phyloP scores from a whole-genome alignment of 2,888 invertebrate genomes.

The Drosophila quinaria region DNA sequence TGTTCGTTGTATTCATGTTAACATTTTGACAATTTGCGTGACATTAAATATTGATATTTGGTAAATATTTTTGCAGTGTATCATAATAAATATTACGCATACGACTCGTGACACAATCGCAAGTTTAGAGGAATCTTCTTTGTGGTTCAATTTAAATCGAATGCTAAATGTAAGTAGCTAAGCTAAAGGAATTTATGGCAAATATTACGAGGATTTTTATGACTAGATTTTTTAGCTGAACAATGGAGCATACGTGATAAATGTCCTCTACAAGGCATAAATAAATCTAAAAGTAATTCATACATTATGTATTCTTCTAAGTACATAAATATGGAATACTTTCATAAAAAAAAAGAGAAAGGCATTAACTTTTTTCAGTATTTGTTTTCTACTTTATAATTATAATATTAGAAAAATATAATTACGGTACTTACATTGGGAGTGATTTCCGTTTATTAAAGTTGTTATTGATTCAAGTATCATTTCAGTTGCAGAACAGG shows the following conservation, averaged over 20 bases:
- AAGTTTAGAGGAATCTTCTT: background rate
- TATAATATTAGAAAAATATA: constrained; percentile 3
- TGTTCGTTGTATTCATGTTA: constrained; percentile 58
- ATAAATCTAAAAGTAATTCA: constrained; percentile 5
- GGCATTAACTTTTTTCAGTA: background rate
- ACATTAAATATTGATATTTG: constrained; percentile 73
- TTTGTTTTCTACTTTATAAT: background rate
- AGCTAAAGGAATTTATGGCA: background rate
- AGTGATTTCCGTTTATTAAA: constrained; percentile 30
- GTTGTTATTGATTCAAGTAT: constrained; percentile 5
- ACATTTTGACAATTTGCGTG: constrained; percentile 67
- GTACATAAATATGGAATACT: background rate
- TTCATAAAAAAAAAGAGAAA: background rate
- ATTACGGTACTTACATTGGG: constrained; percentile 57
- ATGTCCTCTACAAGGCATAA: background rate
- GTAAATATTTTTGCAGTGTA: constrained; percentile 56
- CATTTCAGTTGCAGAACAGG: constrained; percentile 17
- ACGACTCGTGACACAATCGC: constrained; percentile 6
- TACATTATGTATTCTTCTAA: background rate
- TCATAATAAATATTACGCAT: constrained; percentile 26
- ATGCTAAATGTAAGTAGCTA: background rate
- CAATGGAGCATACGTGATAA: constrained; percentile 71
- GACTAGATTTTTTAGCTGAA: constrained; percentile 24
- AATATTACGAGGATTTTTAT: constrained; percentile 3
- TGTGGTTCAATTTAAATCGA: background rate